Base-by-base conservation (phyloP, 2,797 vertebrate genomes). In the Octomys mimax region DNA sequence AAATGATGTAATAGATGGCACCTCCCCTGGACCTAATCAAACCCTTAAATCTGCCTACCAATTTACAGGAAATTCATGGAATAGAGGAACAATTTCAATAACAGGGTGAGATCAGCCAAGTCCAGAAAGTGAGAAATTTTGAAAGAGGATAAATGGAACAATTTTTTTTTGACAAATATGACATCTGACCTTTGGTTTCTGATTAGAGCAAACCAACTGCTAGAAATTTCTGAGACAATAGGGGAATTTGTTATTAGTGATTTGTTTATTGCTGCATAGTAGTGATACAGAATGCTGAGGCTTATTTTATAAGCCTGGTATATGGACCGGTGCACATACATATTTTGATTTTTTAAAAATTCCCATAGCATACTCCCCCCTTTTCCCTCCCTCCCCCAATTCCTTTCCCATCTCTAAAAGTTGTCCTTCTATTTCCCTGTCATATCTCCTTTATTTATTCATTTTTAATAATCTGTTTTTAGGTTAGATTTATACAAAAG, bases 21-120 rank as follows among this genome's bases (percentile, higher is more conserved):
- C 33, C 11, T 19, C 54, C 70, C 66, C 42, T 42, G 90, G 87
- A 52, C 36, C 36, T 11, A 49, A 88, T 52, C n/a, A 64, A 70
- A 33, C 10, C 57, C 90, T 84, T 39, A 64, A 57, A 85, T 93
- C 59, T 91, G 52, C 21, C 22, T 31, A 21, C 11, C 52, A 61
- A 49, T 70, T 95, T 89, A 91, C 59, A 46, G 89, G 75, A 93
- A 89, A 84, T 36, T 75, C 39, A 28, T 54, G 78, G 18, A 46
- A 82, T 13, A 70, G 7, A 16, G 52, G 33, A 91, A 62, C 89
- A 68, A 70, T 49, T 83, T 84, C 42, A 82, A 22, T 46, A 62
- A 24, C 5, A n/a, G 70, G n/a, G 64, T 13, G 33, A 10, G 36
- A 61, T 61, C 61, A 39, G 46, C 28, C 2, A 36, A 84, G 39